phyloP scores from a whole-genome alignment of 2,888 invertebrate species.

The Sesamia inferens region DNA sequence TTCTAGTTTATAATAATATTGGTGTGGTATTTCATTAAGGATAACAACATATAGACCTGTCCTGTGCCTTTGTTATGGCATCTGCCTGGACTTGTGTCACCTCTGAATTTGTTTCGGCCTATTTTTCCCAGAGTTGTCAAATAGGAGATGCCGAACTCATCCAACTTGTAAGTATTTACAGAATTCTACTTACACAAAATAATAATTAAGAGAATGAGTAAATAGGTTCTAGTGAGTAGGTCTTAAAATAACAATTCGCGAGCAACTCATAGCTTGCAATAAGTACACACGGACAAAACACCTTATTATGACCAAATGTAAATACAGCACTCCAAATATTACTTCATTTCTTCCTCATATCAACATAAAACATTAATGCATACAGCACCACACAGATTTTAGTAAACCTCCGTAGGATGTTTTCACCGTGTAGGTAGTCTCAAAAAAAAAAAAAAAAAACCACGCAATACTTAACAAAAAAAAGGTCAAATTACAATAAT shows the following conservation, averaged over 20 bases:
- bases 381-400: neutral
- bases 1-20: no score
- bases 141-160: no score
- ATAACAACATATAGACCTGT: no score
- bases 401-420: neutral
- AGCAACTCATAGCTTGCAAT: neutral
- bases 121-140: no score
- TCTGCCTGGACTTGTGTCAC: no score
- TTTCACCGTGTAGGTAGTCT: neutral
- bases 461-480: neutral
- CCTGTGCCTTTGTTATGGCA: no score
- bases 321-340: neutral
- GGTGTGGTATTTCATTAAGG: no score
- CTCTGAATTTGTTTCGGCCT: no score
- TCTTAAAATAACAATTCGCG: neutral
- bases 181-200: no score
- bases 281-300: neutral
- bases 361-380: neutral
- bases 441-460: neutral
- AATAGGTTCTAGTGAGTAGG: no score
- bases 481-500: neutral
- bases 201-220: no score
- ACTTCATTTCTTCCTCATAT: neutral
- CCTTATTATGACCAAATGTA: neutral
- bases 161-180: no score